Evolutionary conservation across 2,797 vertebrate species (phyloP).

Genomic region (Alca torda): DNA sequence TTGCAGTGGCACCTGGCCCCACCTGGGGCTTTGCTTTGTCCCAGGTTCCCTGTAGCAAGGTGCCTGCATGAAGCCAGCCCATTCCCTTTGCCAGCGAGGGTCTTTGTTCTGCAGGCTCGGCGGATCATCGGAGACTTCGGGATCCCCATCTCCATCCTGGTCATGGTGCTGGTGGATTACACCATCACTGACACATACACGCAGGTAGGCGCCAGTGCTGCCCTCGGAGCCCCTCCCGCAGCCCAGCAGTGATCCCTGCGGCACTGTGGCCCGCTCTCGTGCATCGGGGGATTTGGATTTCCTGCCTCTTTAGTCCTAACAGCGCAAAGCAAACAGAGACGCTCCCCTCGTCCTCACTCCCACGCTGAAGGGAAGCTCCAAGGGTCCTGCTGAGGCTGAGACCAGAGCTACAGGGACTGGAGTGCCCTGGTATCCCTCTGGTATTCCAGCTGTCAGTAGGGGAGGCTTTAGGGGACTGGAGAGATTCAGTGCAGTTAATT

Average conservation of each 20-base stretch:
- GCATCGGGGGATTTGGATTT: neutral
- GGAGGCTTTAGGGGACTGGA: neutral
- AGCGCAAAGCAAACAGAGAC: neutral
- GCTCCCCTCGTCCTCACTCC: neutral
- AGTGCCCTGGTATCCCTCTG: neutral
- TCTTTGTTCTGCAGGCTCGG: conserved; percentile 81
- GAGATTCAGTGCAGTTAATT: neutral
- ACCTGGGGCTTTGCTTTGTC: neutral
- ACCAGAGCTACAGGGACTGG: neutral
- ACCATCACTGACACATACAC: conserved; percentile 92
- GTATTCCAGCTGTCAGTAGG: neutral
- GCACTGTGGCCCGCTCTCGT: neutral
- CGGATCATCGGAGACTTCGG: conserved; percentile 96
- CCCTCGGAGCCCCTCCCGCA: neutral
- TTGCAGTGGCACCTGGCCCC: neutral
- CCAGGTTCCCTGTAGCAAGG: neutral
- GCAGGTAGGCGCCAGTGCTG: conserved; percentile 76
- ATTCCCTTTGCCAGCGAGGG: neutral
- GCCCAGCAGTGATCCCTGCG: neutral
- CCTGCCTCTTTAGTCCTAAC: neutral
- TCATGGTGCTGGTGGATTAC: conserved; percentile 91
- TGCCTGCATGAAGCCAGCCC: neutral
- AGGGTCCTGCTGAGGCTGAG: neutral
- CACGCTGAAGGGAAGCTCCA: neutral
- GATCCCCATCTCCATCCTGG: conserved; percentile 93